Conservation (phyloP, 1,140 invertebrate species). For the Nasonia vitripennis region DNA sequence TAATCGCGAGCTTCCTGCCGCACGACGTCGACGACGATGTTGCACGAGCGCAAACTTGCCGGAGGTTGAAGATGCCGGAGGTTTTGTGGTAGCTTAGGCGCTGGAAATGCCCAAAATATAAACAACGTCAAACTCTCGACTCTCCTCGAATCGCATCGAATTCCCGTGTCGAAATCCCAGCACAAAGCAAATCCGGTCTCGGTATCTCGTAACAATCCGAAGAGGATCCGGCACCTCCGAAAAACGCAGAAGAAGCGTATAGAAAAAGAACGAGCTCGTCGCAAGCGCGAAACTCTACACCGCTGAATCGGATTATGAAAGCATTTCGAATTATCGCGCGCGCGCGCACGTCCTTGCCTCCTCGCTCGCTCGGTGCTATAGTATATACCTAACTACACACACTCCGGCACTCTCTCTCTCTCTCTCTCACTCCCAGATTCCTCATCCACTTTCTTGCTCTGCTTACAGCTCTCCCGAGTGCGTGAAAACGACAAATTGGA, state of each 20-base stretch:
- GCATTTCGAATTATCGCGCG: not conserved
- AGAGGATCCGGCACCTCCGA: not conserved
- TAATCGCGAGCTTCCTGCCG: constrained; percentile 36
- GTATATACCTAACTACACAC: constrained; percentile 7
- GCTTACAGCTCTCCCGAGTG: constrained; percentile 3
- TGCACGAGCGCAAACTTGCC: not conserved
- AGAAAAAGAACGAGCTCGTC: not conserved
- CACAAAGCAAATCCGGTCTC: not conserved
- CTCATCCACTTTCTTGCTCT: not conserved
- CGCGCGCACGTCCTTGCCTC: constrained; percentile 39
- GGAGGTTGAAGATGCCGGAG: constrained; percentile 25
- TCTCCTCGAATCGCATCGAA: too few species aligned
- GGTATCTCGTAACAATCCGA: not conserved
- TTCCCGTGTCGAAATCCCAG: too few species aligned
- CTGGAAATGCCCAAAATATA: not conserved
- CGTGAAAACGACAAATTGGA: constrained; percentile 51
- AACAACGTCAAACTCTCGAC: too few species aligned
- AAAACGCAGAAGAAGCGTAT: not conserved
- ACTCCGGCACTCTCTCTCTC: not conserved
- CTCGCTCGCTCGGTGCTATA: not conserved
- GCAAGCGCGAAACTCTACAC: not conserved
- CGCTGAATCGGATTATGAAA: not conserved
- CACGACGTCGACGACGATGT: not conserved
- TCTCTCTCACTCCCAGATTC: not conserved
- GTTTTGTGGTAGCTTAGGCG: not conserved